Evolutionary conservation across 37 sponge, comb jelly and placozoan genomes (phyloP).

Genomic region (Agelas oroides): DNA sequence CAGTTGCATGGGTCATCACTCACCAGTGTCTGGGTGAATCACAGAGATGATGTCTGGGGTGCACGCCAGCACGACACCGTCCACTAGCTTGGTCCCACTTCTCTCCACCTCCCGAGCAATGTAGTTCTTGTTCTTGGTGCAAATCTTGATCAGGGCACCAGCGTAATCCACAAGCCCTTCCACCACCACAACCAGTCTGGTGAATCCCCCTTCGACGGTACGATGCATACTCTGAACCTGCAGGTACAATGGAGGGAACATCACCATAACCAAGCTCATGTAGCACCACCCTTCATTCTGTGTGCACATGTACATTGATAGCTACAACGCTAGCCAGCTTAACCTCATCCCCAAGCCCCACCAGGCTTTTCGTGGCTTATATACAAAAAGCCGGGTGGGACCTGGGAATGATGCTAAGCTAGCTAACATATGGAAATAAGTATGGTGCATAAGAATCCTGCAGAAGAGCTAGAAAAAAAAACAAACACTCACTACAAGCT

Average conservation of each 20-base stretch:
- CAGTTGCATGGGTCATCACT: neutral
- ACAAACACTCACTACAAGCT: too few species aligned
- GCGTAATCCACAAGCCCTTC: constrained; percentile 73
- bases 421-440: too few species aligned
- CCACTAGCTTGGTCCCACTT: neutral
- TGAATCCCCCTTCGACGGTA: constrained; percentile 62
- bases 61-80: constrained; percentile 33
- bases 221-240: constrained; percentile 67
- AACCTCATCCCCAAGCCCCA: too few species aligned
- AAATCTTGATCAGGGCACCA: constrained; percentile 47
- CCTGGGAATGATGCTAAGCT: too few species aligned
- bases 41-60: constrained; percentile 84
- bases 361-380: too few species aligned
- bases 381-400: too few species aligned
- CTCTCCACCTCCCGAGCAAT: constrained; percentile 38
- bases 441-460: too few species aligned
- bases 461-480: too few species aligned
- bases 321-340: too few species aligned
- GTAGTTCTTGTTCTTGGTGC: constrained; percentile 82
- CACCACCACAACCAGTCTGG: constrained; percentile 31
- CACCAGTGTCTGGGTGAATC: constrained; percentile 62
- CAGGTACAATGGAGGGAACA: neutral
- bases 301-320: too few species aligned
- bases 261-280: too few species aligned
- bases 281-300: too few species aligned